Evolutionary conservation across 2,797 vertebrate genomes (phyloP).

Genomic region (Artibeus lituratus): DNA sequence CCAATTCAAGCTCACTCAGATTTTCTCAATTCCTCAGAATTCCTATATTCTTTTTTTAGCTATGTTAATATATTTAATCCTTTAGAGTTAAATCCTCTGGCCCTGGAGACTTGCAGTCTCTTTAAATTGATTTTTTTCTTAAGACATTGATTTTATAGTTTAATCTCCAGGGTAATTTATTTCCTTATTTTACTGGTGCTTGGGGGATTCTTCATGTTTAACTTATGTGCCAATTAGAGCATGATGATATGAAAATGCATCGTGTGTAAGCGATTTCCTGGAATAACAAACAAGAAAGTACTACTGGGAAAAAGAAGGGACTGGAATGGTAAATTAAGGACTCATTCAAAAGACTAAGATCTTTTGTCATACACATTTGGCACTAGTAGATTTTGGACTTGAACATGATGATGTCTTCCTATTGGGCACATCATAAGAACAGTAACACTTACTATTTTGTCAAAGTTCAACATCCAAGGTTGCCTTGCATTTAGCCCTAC

Average conservation of each 20-base stretch:
- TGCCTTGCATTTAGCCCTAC: not conserved
- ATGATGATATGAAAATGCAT: not conserved
- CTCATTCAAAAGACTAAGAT: not conserved
- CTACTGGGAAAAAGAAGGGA: too few relatives aligned
- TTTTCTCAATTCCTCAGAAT: not conserved
- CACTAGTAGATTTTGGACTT: not conserved
- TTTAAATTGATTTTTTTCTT: constrained; percentile 52
- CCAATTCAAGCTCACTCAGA: not conserved
- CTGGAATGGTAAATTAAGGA: not conserved
- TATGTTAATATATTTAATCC: constrained; percentile 44
- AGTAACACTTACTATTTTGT: not conserved
- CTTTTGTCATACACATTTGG: not conserved
- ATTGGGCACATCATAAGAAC: not conserved
- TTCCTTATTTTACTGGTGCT: not conserved
- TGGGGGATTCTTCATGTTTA: not conserved
- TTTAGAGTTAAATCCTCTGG: constrained; percentile 28
- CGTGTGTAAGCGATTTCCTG: not conserved
- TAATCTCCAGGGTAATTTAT: constrained; percentile 11
- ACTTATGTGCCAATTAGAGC: constrained; percentile 15
- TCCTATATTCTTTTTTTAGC: constrained; percentile 2
- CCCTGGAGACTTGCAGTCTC: not conserved
- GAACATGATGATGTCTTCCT: not conserved
- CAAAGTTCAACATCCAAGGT: not conserved
- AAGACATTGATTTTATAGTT: constrained; percentile 42
- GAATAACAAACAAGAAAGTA: not conserved